Evolutionary conservation across 2,888 invertebrate genomes (phyloP).

Genomic region (Eristalis arbustorum): DNA sequence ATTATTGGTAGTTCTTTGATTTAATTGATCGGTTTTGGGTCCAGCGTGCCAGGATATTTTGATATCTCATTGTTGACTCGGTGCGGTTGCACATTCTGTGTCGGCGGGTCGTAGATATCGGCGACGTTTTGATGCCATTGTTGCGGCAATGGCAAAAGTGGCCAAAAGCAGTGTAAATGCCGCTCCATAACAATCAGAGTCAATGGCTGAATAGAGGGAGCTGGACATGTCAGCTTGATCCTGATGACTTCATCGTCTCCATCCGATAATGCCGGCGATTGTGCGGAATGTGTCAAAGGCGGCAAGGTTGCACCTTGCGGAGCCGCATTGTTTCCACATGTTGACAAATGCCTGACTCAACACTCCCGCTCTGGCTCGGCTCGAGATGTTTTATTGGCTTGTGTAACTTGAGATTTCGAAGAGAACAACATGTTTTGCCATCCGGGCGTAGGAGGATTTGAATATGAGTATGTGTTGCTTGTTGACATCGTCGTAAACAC

Average conservation of each 20-base stretch:
- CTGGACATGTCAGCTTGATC: conserved; percentile 31
- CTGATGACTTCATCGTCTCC: conserved; percentile 54
- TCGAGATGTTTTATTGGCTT: conserved; percentile 55
- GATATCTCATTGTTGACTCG: conserved; percentile 60
- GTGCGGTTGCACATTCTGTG: conserved; percentile 59
- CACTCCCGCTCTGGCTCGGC: neutral
- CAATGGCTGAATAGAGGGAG: conserved; percentile 30
- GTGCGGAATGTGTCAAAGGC: conserved; percentile 45
- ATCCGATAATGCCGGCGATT: conserved; percentile 32
- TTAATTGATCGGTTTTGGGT: conserved; percentile 63
- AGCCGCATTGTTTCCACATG: conserved; percentile 44
- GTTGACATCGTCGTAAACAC: conserved; percentile 68
- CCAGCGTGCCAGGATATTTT: conserved; percentile 49
- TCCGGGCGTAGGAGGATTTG: conserved; percentile 30
- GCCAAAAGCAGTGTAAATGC: conserved; percentile 62
- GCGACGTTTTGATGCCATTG: conserved; percentile 60
- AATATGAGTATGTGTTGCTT: conserved; percentile 60
- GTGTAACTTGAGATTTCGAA: conserved; percentile 61
- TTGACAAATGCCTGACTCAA: conserved; percentile 50
- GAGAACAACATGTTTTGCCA: conserved; percentile 64
- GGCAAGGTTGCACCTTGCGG: conserved; percentile 58
- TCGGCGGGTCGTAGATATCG: conserved; percentile 35
- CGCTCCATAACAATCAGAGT: conserved; percentile 58
- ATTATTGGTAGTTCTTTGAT: conserved; percentile 67
- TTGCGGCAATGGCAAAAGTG: conserved; percentile 60